These are phyloP conservation scores for Caerostris darwini DNA, from an alignment of 1,140 invertebrate species.

Conservation along the genomic window DNA sequence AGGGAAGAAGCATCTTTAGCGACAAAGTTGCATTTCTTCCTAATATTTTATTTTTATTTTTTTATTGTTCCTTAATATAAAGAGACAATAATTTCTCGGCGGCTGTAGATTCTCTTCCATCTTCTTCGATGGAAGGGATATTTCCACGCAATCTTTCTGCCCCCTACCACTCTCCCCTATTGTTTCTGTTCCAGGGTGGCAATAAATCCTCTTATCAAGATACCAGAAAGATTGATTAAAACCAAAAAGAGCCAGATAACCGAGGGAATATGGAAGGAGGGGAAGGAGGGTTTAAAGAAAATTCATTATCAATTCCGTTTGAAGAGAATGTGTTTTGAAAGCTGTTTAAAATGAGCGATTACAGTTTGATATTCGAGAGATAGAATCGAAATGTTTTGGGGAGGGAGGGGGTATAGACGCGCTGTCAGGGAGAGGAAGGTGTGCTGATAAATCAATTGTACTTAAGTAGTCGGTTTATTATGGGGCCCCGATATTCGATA, in stretches of 20 bases:
- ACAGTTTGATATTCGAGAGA: slow-evolving; percentile 1
- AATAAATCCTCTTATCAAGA: slow-evolving; percentile 17
- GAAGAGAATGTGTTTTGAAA: background rate
- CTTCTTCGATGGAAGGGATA: background rate
- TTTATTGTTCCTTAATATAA: too few relatives aligned
- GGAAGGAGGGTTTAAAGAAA: background rate
- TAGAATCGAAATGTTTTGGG: background rate
- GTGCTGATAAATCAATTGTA: background rate
- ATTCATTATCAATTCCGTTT: background rate
- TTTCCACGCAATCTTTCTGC: background rate
- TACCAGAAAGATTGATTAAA: background rate
- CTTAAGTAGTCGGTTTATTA: background rate
- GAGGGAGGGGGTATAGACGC: background rate
- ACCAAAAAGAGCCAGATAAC: background rate
- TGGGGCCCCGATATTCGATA: slow-evolving; percentile 23
- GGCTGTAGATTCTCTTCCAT: background rate
- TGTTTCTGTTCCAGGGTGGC: background rate
- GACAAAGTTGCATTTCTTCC: background rate
- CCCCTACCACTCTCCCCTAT: background rate
- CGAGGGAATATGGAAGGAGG: background rate
- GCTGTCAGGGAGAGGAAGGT: background rate
- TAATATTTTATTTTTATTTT: background rate
- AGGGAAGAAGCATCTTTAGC: background rate
- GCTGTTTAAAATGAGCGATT: background rate
- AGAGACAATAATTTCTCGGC: too few relatives aligned